Evolutionary conservation across 2,113 vertebrate genomes (phyloP), one percentile per base, ranked within the genome.

Genomic region (Patagioenas fasciata): DNA sequence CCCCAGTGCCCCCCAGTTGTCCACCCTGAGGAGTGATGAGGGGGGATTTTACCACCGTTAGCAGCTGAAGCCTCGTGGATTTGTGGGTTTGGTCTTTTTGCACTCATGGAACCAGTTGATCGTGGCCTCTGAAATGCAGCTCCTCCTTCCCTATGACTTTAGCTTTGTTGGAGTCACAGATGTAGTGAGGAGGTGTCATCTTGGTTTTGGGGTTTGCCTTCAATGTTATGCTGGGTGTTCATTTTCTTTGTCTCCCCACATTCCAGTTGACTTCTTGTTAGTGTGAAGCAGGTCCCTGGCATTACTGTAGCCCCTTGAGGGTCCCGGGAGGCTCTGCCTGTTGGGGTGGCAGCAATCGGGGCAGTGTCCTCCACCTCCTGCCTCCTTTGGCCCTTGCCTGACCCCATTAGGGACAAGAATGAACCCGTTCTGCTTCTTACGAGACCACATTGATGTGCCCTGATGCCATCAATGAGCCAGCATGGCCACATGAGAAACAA

Each of bases 361-460:
- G 58, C 2, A 2, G 9, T 5, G 25, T 44, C 44, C 25, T 88
- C n/a, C 61, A 23, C 65, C n/a, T 74, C 0, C 1, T 0, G 1
- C 29, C 57, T 65, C 64, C 56, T 56, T 28, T 32, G 53, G 16
- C 36, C 26, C 29, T 54, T 61, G 40, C 18, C n/a, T 20, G 23
- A 11, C 40, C 58, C 10, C 0, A 0, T 10, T 17, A 69, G 47
- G 34, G 44, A 53, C 4, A 1, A 36, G 28, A 86, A 15, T 1
- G 2, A 66, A 31, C 1, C 2, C 1, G 1, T 0, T 2, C 20
- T 0, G 0, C 57, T 50, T 82, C 65, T 40, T 2, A 0, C 10
- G n/a, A 78, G 40, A 15, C 28, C 48, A 3, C 19, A 6, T 65
- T 31, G 47, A 9, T 3, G 0, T 9, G 24, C 25, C 15, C 10